phyloP scores from a whole-genome alignment of 2,113 vertebrate species.

The Engraulis encrasicolus region DNA sequence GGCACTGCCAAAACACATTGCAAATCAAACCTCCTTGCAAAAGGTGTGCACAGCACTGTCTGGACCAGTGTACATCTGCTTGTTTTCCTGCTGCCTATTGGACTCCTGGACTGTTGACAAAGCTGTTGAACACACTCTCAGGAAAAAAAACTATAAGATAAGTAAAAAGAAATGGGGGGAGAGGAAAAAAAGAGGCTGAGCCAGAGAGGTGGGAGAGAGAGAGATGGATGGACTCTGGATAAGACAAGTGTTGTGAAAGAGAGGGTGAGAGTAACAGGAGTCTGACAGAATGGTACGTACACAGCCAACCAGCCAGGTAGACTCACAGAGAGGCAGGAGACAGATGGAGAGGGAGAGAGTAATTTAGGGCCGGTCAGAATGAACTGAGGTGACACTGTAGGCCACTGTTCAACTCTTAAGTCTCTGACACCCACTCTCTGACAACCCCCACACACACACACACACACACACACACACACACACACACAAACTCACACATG shows the following conservation, averaged over 20 bases:
- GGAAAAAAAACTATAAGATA: not conserved
- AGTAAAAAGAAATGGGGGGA: not conserved
- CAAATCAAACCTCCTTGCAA: conserved; percentile 34
- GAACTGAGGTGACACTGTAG: not conserved
- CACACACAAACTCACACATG: conserved; percentile 35
- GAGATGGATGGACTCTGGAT: conserved; percentile 32
- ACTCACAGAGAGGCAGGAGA: too few species aligned
- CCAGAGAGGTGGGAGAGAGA: not conserved
- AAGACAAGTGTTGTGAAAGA: conserved; percentile 18
- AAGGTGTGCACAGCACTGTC: conserved; percentile 45
- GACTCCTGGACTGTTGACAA: conserved; percentile 36
- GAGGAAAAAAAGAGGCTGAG: too few species aligned
- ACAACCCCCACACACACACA: not conserved
- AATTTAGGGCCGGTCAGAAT: not conserved
- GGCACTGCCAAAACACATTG: conserved; percentile 48
- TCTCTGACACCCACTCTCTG: too few species aligned
- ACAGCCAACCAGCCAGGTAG: not conserved
- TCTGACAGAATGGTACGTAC: not conserved
- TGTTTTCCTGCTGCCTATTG: not conserved
- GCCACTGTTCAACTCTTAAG: too few species aligned
- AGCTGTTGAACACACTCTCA: conserved; percentile 4
- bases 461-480: conserved; percentile 35
- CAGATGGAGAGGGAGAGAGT: not conserved
- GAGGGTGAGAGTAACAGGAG: not conserved
- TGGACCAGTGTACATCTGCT: not conserved